A percentile compares a stretch with the other conserved stretches of the same genome.
phyloP scores from a whole-genome alignment of 2,113 vertebrate genomes.

The Heliornis fulica region DNA sequence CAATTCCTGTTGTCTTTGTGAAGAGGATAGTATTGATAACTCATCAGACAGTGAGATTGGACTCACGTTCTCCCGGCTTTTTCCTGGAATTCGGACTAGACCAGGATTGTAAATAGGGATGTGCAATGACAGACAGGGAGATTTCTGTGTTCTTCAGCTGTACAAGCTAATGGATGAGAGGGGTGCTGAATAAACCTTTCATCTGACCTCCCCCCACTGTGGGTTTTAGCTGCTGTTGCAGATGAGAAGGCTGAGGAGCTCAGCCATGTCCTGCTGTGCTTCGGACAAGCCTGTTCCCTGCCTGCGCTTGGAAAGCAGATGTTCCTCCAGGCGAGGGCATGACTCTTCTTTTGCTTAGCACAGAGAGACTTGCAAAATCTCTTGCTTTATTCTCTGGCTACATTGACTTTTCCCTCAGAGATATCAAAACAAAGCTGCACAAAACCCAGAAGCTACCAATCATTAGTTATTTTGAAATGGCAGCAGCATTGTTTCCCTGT shows the following conservation, averaged over 20 bases:
- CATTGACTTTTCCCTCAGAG: neutral
- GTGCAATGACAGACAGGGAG: neutral
- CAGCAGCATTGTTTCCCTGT: neutral
- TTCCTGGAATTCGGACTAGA: neutral
- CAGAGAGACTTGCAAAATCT: neutral
- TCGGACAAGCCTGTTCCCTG: neutral
- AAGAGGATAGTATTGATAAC: neutral
- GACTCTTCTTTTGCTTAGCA: neutral
- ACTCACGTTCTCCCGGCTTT: neutral
- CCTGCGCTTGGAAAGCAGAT: neutral
- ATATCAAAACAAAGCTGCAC: neutral
- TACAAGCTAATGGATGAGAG: neutral
- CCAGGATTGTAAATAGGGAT: neutral
- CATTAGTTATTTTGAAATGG: neutral
- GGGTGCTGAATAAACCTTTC: neutral
- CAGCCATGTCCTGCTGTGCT: neutral
- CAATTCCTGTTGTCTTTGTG: neutral
- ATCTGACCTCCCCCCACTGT: neutral
- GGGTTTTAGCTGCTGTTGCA: neutral
- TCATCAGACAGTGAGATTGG: fast-evolving
- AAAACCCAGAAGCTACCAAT: neutral
- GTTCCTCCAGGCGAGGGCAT: neutral
- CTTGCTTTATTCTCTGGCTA: neutral
- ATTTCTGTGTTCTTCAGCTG: neutral
- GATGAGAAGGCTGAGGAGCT: neutral